Conservation (phyloP, 2,888 invertebrate genomes). For the Orchesellides sinensis region DNA sequence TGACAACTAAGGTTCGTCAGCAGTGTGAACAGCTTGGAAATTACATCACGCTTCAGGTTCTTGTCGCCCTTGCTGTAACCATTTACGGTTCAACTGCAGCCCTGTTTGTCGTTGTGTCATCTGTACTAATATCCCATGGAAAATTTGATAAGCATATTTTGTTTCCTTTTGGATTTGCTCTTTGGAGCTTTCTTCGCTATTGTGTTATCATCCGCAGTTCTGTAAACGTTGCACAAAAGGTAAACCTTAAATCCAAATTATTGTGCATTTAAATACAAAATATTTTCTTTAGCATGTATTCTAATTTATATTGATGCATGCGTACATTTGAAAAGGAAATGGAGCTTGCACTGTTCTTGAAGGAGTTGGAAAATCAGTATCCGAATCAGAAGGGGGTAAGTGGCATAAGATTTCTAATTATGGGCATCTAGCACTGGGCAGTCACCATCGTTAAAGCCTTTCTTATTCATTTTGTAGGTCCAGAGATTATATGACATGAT, state of each 20-base stretch:
- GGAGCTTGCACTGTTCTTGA: neutral
- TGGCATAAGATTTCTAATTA: too few species aligned
- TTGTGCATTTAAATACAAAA: too few species aligned
- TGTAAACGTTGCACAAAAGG: constrained; percentile 1
- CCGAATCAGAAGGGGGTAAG: neutral
- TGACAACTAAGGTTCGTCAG: neutral
- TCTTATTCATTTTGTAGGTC: too few species aligned
- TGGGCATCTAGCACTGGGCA: too few species aligned
- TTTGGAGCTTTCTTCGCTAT: constrained; percentile 1
- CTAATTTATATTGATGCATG: neutral
- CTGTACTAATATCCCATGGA: neutral
- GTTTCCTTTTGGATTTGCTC: constrained; percentile 10
- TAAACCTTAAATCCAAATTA: too few species aligned
- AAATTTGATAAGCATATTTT: neutral
- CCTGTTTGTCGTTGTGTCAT: constrained; percentile 1
- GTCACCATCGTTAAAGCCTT: too few species aligned
- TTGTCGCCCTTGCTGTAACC: neutral
- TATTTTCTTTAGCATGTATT: too few species aligned
- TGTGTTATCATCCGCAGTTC: constrained; percentile 5
- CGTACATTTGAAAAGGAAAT: neutral
- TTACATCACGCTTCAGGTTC: constrained; percentile 3
- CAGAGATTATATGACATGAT: neutral
- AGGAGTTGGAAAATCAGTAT: neutral
- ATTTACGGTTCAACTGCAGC: constrained; percentile 12
- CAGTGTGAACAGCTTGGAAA: constrained; percentile 21